Percentiles rank a stretch among this genome's conserved stretches.
phyloP scores from a whole-genome alignment of 2,113 vertebrate genomes.

The Phaetusa simplex region DNA sequence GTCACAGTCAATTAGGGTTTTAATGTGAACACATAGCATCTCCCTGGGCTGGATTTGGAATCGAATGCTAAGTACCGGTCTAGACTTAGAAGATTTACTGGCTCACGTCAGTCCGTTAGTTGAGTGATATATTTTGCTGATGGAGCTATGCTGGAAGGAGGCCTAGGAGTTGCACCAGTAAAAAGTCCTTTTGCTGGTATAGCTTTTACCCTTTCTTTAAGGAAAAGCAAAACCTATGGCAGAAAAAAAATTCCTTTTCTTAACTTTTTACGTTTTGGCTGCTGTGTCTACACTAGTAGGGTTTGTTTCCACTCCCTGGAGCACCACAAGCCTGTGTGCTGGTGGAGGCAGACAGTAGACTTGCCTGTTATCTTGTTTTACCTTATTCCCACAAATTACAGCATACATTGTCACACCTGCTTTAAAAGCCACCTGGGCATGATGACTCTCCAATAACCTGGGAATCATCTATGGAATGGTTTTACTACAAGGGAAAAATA shows the following conservation, averaged over 20 bases:
- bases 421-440: conserved; percentile 13
- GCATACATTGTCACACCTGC: not conserved
- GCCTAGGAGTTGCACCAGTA: not conserved
- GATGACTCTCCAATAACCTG: not conserved
- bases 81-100: conserved; percentile 39
- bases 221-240: not conserved
- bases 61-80: not conserved
- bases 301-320: not conserved
- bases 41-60: not conserved
- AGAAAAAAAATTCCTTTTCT: not conserved
- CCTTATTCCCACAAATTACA: not conserved
- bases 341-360: not conserved
- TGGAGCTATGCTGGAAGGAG: not conserved
- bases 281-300: not conserved
- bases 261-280: not conserved
- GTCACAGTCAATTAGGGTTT: not conserved
- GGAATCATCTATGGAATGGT: not conserved
- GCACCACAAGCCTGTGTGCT: not conserved
- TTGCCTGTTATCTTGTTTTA: conserved; percentile 30
- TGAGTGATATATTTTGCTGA: conserved; percentile 1
- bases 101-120: not conserved
- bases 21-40: not conserved
- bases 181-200: not conserved
- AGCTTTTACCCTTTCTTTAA: not conserved
- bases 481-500: not conserved